Evolutionary conservation across 30 jellyfish, hydroid and myxozoan species (phyloP), one percentile per base, ranked within the genome.

Genomic region (Morbakka virulenta): DNA sequence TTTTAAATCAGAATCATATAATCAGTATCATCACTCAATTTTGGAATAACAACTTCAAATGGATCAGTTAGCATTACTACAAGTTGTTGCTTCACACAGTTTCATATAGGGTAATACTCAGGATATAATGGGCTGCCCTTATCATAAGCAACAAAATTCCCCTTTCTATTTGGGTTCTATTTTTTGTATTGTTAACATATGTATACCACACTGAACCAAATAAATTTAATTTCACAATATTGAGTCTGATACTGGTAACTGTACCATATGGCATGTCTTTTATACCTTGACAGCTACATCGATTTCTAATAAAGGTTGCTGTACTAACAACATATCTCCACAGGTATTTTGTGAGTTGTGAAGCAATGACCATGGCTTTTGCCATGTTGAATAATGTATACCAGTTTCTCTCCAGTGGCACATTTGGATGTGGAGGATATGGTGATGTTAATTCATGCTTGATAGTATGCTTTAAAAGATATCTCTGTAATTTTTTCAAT

Each of bases 401-500:
- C 96, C 96, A 86, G 0, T 48, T 61, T 78, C 96, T 49, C 41
- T 86, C 96, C 4, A 95, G 89, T 4, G 95, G 78, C 23, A 94
- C 95, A 80, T 86, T 86, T 62, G 78, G 94, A 79, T 86, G 95
- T 2, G 89, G 95, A 24, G 96, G 70, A 31, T 86, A 32, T 4
- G 96, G 96, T 24, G 91, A 35, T 4, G 83, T 31, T 23, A 69
- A 28, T 0, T 86, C 90, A 68, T 86, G 96, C 34, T 68, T 36
- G 0, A 79, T 79, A 0, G 77, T 47, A 69, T 84, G 66, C 36
- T 64, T 25, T 3, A 21, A 4, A 31, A n/a, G 32, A 28, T 33
- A 27, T 3, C 24, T 64, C 4, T 52, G 17, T 28, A 80, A 77
- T 29, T 77, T 50, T 32, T 32, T 35, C 50, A 85, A 77, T 13